Evolutionary conservation across 1,140 invertebrate genomes (phyloP).

Genomic region (Drosophila busckii): DNA sequence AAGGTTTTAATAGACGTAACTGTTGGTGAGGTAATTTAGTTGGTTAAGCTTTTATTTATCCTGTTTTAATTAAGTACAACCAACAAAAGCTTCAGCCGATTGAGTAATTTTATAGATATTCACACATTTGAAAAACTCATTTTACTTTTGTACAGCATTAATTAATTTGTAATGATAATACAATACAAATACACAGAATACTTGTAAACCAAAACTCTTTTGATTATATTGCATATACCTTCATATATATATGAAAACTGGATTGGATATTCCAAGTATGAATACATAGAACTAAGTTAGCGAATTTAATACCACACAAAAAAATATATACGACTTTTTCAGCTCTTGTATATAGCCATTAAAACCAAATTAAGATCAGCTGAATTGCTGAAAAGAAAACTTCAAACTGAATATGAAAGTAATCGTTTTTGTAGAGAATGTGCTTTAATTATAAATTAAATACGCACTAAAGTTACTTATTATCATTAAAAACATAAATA

Average conservation of each 20-base stretch:
- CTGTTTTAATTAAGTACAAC: constrained; percentile 47
- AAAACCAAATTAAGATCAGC: constrained; percentile 34
- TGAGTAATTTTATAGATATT: constrained; percentile 4
- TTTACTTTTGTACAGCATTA: constrained; percentile 71
- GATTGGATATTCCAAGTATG: no score
- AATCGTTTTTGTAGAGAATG: constrained; percentile 27
- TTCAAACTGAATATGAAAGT: constrained; percentile 5
- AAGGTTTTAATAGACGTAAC: constrained; percentile 35
- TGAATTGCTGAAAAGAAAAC: constrained; percentile 26
- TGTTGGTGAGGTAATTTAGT: constrained; percentile 58
- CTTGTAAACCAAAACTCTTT: constrained; percentile 17
- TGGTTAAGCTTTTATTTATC: constrained; percentile 51
- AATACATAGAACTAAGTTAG: no score
- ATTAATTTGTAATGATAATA: constrained; percentile 70
- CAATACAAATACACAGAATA: constrained; percentile 22
- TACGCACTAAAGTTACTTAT: constrained; percentile 22
- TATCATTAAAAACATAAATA: constrained; percentile 31
- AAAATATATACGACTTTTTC: not conserved
- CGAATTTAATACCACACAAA: constrained; percentile 48
- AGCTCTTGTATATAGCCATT: constrained; percentile 56
- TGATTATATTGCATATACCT: no score
- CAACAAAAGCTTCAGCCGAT: not conserved
- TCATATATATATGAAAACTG: no score
- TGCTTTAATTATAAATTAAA: constrained; percentile 68
- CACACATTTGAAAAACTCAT: constrained; percentile 22